Conservation (phyloP, 1,140 invertebrate genomes). For the Orius insidiosus region DNA sequence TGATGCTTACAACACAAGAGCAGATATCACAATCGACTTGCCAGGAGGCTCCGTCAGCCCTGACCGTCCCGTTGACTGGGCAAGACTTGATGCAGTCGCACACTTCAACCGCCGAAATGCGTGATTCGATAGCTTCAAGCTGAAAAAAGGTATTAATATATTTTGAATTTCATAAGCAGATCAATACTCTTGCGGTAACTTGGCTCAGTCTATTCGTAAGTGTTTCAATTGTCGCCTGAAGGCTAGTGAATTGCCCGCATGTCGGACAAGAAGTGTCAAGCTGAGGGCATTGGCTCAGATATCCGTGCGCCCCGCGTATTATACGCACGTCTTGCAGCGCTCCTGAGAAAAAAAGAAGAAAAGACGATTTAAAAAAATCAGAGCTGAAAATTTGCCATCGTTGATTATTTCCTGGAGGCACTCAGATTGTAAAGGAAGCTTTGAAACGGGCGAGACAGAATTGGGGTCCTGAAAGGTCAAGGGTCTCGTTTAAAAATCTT, state of each 20-base stretch:
- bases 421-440: too few species aligned
- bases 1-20: conserved; percentile 55
- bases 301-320: conserved; percentile 66
- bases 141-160: too few species aligned
- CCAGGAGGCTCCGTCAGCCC: conserved; percentile 67
- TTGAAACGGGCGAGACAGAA: too few species aligned
- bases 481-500: too few species aligned
- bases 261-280: conserved; percentile 74
- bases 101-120: conserved; percentile 57
- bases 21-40: conserved; percentile 62
- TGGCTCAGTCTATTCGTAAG: conserved; percentile 29
- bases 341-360: conserved; percentile 44
- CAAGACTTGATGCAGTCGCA: conserved; percentile 83
- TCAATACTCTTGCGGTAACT: conserved; percentile 41
- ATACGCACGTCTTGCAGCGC: conserved; percentile 72
- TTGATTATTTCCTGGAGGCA: too few species aligned
- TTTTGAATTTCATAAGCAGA: too few species aligned
- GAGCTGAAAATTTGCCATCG: too few species aligned
- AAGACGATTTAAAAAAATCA: background rate
- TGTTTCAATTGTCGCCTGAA: conserved; percentile 52
- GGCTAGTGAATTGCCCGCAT: conserved; percentile 67
- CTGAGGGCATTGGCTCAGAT: conserved; percentile 68
- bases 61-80: conserved; percentile 54
- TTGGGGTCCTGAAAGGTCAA: too few species aligned
- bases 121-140: conserved; percentile 57